Conservation (phyloP, 1,140 invertebrate species). For the Neodiprion virginianus region DNA sequence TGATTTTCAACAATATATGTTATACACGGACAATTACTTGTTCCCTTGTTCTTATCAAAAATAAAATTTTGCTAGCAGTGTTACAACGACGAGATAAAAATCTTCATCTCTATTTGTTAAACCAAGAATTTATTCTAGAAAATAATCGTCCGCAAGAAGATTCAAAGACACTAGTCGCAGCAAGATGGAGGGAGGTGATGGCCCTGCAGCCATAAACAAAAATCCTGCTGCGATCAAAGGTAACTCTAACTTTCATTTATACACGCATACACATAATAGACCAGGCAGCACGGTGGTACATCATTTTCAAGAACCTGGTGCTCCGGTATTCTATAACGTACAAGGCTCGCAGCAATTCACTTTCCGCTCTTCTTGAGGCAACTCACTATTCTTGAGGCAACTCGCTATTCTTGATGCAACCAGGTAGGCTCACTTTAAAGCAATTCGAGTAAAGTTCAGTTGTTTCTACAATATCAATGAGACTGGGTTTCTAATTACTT, state of each 20-base stretch:
- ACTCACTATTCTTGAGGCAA: no score
- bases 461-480: no score
- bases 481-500: no score
- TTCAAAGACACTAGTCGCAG: not conserved
- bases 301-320: not conserved
- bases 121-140: conserved; percentile 7
- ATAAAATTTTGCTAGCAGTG: not conserved
- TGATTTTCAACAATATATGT: conserved; percentile 10
- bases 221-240: conserved; percentile 72
- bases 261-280: not conserved
- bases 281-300: not conserved
- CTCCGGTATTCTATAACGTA: not conserved
- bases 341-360: no score
- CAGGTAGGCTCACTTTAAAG: no score
- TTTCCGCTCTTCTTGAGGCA: no score
- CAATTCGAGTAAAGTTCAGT: no score
- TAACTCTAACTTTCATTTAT: conserved; percentile 39
- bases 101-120: not conserved
- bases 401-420: no score
- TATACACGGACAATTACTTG: not conserved
- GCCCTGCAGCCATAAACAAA: conserved; percentile 72
- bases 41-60: not conserved
- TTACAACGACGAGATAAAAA: not conserved
- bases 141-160: no score
- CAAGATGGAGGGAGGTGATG: conserved; percentile 58